Evolutionary conservation across 2,113 vertebrate genomes (phyloP).

Genomic region (Aptenodytes forsteri): DNA sequence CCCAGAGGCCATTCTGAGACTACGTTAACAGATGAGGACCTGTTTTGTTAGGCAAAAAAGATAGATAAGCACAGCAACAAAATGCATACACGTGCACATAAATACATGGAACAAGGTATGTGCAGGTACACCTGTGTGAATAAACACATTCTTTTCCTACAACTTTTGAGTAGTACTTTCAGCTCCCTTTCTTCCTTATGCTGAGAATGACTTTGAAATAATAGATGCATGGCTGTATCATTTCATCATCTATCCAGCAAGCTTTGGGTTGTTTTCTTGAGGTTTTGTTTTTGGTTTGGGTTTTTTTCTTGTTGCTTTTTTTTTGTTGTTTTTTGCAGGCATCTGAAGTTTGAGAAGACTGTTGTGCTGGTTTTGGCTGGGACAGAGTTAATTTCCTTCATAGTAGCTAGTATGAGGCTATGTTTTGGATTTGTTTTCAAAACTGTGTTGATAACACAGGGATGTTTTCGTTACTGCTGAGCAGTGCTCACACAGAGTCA

Average conservation of each 20-base stretch:
- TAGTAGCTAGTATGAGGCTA: too few relatives aligned
- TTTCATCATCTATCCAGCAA: not conserved
- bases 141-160: not conserved
- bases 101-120: not conserved
- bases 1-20: not conserved
- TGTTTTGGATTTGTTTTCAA: too few relatives aligned
- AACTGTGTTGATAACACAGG: too few relatives aligned
- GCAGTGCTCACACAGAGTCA: too few relatives aligned
- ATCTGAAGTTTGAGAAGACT: not conserved
- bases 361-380: too few relatives aligned
- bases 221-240: not conserved
- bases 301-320: not conserved
- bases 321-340: not conserved
- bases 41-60: not conserved
- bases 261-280: not conserved
- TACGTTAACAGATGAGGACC: rapidly evolving
- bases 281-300: not conserved
- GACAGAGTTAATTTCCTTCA: too few relatives aligned
- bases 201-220: not conserved
- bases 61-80: not conserved
- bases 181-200: not conserved
- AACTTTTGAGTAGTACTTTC: not conserved
- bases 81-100: not conserved
- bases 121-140: not conserved
- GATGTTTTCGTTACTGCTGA: too few relatives aligned